Evolutionary conservation across 2,797 vertebrate genomes (phyloP).

Genomic region (Hemitrygon akajei): DNA sequence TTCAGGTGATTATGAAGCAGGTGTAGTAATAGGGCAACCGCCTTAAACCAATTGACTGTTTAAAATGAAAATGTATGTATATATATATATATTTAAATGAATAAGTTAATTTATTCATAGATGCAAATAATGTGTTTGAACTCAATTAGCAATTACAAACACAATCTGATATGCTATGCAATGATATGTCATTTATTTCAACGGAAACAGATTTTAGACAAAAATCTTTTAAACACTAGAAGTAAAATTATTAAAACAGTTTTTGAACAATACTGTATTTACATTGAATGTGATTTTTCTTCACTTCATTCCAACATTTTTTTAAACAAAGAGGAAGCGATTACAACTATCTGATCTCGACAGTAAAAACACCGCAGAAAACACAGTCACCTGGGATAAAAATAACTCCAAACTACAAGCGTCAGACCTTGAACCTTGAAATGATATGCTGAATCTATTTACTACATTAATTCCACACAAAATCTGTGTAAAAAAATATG

Average conservation of each 20-base stretch:
- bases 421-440: slow-evolving; percentile 96
- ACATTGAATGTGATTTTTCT: slow-evolving; percentile 85
- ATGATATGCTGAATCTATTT: slow-evolving; percentile 86
- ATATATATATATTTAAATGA: slow-evolving; percentile 7
- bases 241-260: slow-evolving; percentile 90
- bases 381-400: slow-evolving; percentile 86
- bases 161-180: slow-evolving; percentile 64
- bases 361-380: slow-evolving; percentile 96
- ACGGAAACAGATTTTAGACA: slow-evolving; percentile 99
- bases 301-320: slow-evolving; percentile 74
- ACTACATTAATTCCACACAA: slow-evolving; percentile 95
- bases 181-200: slow-evolving; percentile 99
- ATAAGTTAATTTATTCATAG: neutral
- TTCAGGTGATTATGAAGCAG: neutral
- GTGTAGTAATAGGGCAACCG: neutral
- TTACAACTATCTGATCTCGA: slow-evolving; percentile 92
- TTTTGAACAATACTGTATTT: slow-evolving; percentile 97
- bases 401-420: slow-evolving; percentile 74
- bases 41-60: neutral
- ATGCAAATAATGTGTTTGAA: neutral
- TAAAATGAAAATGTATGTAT: neutral
- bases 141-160: neutral
- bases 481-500: slow-evolving; percentile 99
- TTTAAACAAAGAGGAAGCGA: slow-evolving; percentile 77
- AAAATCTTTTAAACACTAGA: slow-evolving; percentile 94